A percentile compares a stretch with the other conserved stretches of the same genome.
Evolutionary conservation across 2,113 vertebrate species (phyloP).

Genomic region (Perca fluviatilis): DNA sequence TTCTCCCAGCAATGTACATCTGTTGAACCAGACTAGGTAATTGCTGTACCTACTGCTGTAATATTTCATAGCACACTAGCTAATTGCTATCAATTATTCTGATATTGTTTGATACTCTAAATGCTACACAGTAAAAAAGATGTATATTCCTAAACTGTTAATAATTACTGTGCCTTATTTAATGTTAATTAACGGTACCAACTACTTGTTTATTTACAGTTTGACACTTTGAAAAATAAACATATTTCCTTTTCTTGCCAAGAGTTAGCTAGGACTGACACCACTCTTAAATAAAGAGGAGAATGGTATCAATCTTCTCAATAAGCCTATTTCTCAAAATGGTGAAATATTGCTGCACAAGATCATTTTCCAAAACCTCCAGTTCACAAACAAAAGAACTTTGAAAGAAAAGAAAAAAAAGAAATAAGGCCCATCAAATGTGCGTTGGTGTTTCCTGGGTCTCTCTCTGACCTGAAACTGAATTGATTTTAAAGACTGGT

Average conservation of each 20-base stretch:
- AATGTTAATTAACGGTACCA: too few species aligned
- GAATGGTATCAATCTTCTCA: background rate
- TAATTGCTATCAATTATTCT: background rate
- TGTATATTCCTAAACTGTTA: too few species aligned
- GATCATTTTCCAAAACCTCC: constrained; percentile 1
- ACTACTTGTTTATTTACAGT: too few species aligned
- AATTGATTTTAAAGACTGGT: constrained; percentile 15
- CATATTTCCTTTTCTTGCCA: too few species aligned
- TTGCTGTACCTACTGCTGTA: background rate
- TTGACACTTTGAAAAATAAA: too few species aligned
- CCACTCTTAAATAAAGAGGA: too few species aligned
- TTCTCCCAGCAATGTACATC: too few species aligned
- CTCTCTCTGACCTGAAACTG: constrained; percentile 8
- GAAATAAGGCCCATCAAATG: constrained; percentile 1
- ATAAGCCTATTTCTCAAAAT: background rate
- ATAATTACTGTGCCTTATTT: too few species aligned
- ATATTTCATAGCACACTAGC: background rate
- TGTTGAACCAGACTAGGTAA: background rate
- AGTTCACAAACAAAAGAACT: constrained; percentile 19
- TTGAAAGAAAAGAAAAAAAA: constrained; percentile 5
- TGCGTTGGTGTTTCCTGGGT: background rate
- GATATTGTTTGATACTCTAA: background rate
- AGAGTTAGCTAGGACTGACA: too few species aligned
- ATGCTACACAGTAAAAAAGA: background rate
- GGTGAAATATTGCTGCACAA: background rate